Conservation (phyloP, 2,888 invertebrate species). For the Abscondita cerata region DNA sequence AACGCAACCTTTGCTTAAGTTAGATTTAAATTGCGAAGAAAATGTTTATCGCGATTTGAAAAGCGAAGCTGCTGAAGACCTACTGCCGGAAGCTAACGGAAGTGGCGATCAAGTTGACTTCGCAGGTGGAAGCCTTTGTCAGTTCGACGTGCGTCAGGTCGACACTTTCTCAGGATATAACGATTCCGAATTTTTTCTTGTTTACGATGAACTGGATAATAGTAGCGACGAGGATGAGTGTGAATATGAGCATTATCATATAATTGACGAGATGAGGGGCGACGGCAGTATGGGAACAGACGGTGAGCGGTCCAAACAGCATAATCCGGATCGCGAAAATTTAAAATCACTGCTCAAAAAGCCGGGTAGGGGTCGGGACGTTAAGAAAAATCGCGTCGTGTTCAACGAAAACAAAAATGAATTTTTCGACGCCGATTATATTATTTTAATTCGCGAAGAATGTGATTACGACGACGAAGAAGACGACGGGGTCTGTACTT, state of each 20-base stretch:
- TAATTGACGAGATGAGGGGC: constrained; percentile 40
- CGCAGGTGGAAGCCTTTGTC: constrained; percentile 45
- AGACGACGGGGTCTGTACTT: constrained; percentile 74
- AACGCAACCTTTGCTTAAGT: constrained; percentile 22
- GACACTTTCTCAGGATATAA: constrained; percentile 42
- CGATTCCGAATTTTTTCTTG: constrained; percentile 46
- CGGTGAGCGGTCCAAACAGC: constrained; percentile 52
- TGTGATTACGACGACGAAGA: constrained; percentile 84
- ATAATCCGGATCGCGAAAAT: constrained; percentile 69
- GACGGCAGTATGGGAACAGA: constrained; percentile 61
- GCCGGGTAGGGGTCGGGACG: constrained; percentile 69
- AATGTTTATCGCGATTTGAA: background rate
- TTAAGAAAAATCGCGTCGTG: constrained; percentile 71
- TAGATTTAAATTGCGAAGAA: constrained; percentile 32
- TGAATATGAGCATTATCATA: constrained; percentile 33
- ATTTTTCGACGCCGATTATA: constrained; percentile 92
- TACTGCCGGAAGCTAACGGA: constrained; percentile 5
- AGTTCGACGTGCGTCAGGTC: constrained; percentile 52
- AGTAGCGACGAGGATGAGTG: constrained; percentile 43
- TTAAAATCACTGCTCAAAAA: constrained; percentile 80
- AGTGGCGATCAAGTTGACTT: constrained; percentile 13
- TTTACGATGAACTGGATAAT: constrained; percentile 56
- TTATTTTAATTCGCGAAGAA: constrained; percentile 88
- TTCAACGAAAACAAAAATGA: constrained; percentile 90
- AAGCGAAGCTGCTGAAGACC: background rate